Percentiles rank a stretch among this genome's conserved stretches.
Conservation (phyloP, 1,140 invertebrate species). For the Saccostrea echinata region DNA sequence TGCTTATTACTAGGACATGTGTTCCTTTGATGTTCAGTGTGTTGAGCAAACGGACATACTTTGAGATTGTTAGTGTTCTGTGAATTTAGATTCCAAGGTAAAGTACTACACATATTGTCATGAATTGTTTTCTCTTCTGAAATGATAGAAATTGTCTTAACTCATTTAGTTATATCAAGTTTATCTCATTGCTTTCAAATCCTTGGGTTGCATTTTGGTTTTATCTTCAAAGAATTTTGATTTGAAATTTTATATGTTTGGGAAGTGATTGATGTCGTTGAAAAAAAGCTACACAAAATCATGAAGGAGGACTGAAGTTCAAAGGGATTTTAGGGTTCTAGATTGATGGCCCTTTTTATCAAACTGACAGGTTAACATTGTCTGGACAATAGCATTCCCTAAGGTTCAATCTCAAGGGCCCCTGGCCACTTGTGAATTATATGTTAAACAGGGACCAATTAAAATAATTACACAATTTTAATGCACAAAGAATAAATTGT, state of each 20-base stretch:
- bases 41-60: not conserved
- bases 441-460: not conserved
- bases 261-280: no score
- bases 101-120: not conserved
- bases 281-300: no score
- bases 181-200: no score
- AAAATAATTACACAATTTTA: not conserved
- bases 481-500: not conserved
- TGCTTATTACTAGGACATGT: no score
- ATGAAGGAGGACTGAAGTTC: not conserved
- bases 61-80: not conserved
- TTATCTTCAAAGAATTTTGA: no score
- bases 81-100: not conserved
- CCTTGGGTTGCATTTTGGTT: no score
- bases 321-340: not conserved
- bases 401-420: not conserved
- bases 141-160: no score
- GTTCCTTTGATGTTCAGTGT: no score
- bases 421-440: not conserved
- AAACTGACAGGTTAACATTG: not conserved
- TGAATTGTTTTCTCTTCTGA: no score
- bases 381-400: not conserved
- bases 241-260: no score
- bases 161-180: no score
- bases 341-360: not conserved